Evolutionary conservation across 2,888 invertebrate species (phyloP).

Genomic region (Prosopocoilus inquinatus): DNA sequence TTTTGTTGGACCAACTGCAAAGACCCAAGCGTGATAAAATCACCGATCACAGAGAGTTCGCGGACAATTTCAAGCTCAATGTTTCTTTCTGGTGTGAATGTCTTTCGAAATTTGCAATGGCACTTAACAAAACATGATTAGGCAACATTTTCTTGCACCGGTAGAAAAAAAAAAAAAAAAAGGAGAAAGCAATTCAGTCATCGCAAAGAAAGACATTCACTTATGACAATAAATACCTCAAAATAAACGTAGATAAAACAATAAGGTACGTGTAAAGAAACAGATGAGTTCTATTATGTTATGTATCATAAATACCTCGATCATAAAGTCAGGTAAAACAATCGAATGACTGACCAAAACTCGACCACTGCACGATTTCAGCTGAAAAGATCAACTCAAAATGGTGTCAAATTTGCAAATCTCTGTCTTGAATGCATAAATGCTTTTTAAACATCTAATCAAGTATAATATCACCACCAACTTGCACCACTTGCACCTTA

Average conservation of each 20-base stretch:
- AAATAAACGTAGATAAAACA: slow-evolving; percentile 23
- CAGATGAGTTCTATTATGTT: neutral
- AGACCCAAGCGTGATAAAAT: slow-evolving; percentile 36
- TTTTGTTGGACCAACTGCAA: slow-evolving; percentile 38
- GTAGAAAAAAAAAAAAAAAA: slow-evolving; percentile 5
- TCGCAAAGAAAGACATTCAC: too few relatives aligned
- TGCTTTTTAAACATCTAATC: too few relatives aligned
- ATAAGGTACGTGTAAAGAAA: neutral
- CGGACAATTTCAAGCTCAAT: slow-evolving; percentile 4
- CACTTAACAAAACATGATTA: too few relatives aligned
- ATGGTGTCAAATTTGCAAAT: slow-evolving; percentile 20
- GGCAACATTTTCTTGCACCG: too few relatives aligned
- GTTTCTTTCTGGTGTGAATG: neutral
- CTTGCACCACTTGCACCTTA: too few relatives aligned
- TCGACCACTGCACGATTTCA: slow-evolving; percentile 30
- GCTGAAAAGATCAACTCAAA: slow-evolving; percentile 33
- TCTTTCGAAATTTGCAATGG: neutral
- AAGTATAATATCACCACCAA: too few relatives aligned
- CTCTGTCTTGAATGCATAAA: too few relatives aligned
- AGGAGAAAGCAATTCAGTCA: too few relatives aligned
- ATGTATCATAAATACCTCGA: slow-evolving; percentile 27
- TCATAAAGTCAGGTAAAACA: slow-evolving; percentile 20
- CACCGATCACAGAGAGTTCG: slow-evolving; percentile 9
- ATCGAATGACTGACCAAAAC: slow-evolving; percentile 25
- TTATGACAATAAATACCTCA: slow-evolving; percentile 26